Conservation (phyloP, 2,113 vertebrate species). For the Dryoscopus gambensis region DNA sequence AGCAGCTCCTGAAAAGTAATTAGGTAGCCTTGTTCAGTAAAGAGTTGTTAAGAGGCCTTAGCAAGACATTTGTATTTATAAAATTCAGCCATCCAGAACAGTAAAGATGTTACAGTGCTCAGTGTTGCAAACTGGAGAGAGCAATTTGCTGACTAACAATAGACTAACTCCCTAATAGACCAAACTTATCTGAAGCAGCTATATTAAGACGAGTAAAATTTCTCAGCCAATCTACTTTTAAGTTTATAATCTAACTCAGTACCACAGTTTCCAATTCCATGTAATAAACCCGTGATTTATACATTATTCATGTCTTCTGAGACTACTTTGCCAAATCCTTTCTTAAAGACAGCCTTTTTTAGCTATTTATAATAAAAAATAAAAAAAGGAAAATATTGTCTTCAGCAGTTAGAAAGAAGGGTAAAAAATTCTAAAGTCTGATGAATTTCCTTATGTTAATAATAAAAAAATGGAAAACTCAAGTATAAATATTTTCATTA, state of each 20-base stretch:
- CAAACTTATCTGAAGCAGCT: neutral
- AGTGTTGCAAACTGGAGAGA: neutral
- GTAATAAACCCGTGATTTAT: neutral
- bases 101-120: neutral
- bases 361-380: neutral
- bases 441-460: neutral
- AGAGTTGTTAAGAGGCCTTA: neutral
- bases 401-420: neutral
- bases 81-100: neutral
- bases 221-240: neutral
- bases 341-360: neutral
- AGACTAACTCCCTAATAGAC: neutral
- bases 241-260: neutral
- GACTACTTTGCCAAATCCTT: neutral
- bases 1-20: neutral
- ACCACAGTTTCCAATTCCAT: neutral
- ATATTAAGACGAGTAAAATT: neutral
- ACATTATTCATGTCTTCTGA: neutral
- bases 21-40: neutral
- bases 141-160: neutral
- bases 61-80: neutral
- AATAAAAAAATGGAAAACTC: neutral
- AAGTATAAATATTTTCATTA: neutral
- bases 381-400: neutral
- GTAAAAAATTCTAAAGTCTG: neutral